These are phyloP conservation scores for Taurulus bubalis DNA, from an alignment of 2,113 vertebrate species.

Conservation along the genomic window DNA sequence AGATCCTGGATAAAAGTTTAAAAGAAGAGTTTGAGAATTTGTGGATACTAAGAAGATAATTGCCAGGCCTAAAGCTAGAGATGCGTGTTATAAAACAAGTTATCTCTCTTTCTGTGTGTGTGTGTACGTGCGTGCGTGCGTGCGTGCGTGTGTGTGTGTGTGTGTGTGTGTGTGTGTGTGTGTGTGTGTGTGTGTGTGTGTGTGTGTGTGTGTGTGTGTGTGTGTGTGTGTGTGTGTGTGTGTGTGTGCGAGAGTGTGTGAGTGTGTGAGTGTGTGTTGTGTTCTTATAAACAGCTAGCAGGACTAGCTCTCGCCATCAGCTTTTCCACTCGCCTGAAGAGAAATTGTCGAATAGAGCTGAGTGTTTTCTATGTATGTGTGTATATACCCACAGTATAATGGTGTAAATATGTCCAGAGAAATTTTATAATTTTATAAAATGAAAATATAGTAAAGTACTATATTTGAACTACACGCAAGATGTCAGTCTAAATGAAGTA, in stretches of 20 bases:
- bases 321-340: slow-evolving; percentile 28
- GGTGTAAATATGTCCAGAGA: slow-evolving; percentile 77
- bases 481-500: slow-evolving; percentile 74
- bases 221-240: slow-evolving; percentile 16
- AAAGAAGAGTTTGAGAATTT: slow-evolving; percentile 13
- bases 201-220: slow-evolving; percentile 22
- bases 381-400: slow-evolving; percentile 66
- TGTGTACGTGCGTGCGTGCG: no score
- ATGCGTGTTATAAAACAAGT: slow-evolving; percentile 53
- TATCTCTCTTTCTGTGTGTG: background rate
- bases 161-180: slow-evolving; percentile 16
- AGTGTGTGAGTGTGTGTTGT: slow-evolving; percentile 11
- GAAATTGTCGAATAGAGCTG: slow-evolving; percentile 48
- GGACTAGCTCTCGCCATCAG: slow-evolving; percentile 69
- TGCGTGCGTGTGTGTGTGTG: background rate
- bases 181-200: slow-evolving; percentile 3
- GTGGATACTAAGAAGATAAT: slow-evolving; percentile 42
- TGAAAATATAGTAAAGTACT: slow-evolving; percentile 69
- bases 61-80: slow-evolving; percentile 62
- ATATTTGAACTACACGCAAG: slow-evolving; percentile 68
- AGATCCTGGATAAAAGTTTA: slow-evolving; percentile 21
- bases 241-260: background rate
- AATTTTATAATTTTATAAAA: slow-evolving; percentile 84
- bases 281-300: slow-evolving; percentile 65
- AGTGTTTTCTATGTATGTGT: slow-evolving; percentile 39